Percentiles rank a stretch among this genome's conserved stretches.
These are phyloP conservation scores for Scophthalmus maximus DNA, from an alignment of 2,113 vertebrate species.

Conservation along the genomic window DNA sequence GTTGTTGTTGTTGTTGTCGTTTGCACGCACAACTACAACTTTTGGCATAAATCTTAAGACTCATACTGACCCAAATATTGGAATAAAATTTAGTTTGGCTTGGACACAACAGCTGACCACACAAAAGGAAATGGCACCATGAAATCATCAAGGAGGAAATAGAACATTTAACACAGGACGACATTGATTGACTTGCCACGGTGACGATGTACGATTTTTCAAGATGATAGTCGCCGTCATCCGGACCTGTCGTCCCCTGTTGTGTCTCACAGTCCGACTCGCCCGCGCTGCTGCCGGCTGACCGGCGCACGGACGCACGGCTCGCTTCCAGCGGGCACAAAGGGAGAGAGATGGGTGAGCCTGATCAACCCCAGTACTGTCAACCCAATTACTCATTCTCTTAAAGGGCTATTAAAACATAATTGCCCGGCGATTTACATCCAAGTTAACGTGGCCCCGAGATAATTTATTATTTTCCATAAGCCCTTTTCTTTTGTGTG, in stretches of 20 bases:
- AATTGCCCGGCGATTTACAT: slow-evolving; percentile 86
- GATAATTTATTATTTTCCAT: slow-evolving; percentile 87
- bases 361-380: slow-evolving; percentile 80
- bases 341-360: slow-evolving; percentile 75
- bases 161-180: neutral
- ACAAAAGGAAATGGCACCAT: neutral
- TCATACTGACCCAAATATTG: neutral
- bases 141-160: neutral
- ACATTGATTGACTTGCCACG: neutral
- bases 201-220: slow-evolving; percentile 3
- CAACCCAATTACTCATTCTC: slow-evolving; percentile 86
- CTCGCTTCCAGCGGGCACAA: slow-evolving; percentile 65
- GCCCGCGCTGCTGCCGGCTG: slow-evolving; percentile 43
- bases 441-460: slow-evolving; percentile 82
- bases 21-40: neutral
- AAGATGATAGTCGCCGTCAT: slow-evolving; percentile 1
- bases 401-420: slow-evolving; percentile 87
- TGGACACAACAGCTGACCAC: neutral
- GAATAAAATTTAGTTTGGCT: neutral
- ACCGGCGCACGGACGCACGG: slow-evolving; percentile 50
- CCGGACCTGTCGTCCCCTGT: neutral
- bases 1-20: neutral
- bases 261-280: slow-evolving; percentile 21
- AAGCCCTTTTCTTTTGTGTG: slow-evolving; percentile 82
- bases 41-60: neutral